Base-by-base conservation (phyloP, 2,888 invertebrate genomes). In the Agrochola lota region DNA sequence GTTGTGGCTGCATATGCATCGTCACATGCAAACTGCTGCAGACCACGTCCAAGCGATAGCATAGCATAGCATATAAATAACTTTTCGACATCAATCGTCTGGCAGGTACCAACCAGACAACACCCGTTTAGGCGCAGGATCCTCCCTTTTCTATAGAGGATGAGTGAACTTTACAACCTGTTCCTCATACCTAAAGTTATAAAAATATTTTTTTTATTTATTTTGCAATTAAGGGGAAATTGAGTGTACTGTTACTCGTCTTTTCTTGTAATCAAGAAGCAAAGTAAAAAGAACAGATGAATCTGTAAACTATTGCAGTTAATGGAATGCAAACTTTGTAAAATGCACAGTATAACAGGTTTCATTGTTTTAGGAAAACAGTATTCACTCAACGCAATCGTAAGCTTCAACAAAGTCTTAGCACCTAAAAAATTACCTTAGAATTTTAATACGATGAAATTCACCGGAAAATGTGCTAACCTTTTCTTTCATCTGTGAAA, bases 151-250 rank as follows among this genome's bases (percentile, higher is more conserved):
- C 40, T 40, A 40, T 40, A 40, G 40, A 40, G 40, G 40, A 40
- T 40, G 35, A 35, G 35, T 35, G 35, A 35, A 35, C 35, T 35
- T 35, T 35, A 35, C 35, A 35, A 2, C 40, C 40, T 40, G 40
- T 40, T 40, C 40, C 40, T 40, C 40, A 40, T 40, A 40, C 40
- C 7, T 40, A 40, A 40, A 40, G 46, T 26, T 52, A 20, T 66
- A 26, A 63, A 46, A 35, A 49, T 26, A 26, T 17, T 7, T 59
- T 79, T 40, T 64, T 52, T 79, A 78, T 78, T 78, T 78, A 17
- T 12, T 57, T 78, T 40, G 69, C n/a, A n/a, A 67, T 62, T 60
- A 46, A n/a, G 49, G n/a, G 15, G 23, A 46, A 75, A 43, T 30
- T 17, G 26, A 52, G 26, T 78, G 26, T 63, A 26, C 26, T 66